phyloP scores from a whole-genome alignment of 2,888 invertebrate genomes.

The Ennomos fuscantarius region DNA sequence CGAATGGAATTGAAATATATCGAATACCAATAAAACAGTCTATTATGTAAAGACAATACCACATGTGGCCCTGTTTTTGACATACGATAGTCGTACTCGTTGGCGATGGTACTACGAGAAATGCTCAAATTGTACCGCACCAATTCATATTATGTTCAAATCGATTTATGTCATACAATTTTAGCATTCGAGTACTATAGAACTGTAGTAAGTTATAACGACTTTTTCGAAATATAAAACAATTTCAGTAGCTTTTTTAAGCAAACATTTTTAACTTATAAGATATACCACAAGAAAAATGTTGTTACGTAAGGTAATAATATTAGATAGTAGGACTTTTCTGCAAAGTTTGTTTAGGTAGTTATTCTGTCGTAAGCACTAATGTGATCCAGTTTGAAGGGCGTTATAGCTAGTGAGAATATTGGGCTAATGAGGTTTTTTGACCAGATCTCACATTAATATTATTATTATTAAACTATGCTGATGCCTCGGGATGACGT shows the following conservation, averaged over 20 bases:
- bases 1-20: conserved; percentile 10
- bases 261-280: too few species aligned
- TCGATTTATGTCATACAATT: neutral
- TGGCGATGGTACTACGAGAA: conserved; percentile 25
- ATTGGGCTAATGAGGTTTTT: too few species aligned
- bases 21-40: conserved; percentile 23
- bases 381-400: too few species aligned
- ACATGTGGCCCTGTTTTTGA: conserved; percentile 38
- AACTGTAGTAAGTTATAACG: conserved; percentile 4
- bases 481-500: too few species aligned
- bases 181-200: neutral
- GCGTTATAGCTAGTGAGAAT: too few species aligned
- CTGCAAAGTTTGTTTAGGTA: too few species aligned
- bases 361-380: too few species aligned
- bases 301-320: too few species aligned
- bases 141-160: neutral
- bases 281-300: too few species aligned
- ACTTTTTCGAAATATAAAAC: conserved; percentile 8
- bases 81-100: conserved; percentile 34
- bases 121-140: conserved; percentile 11
- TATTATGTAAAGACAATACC: conserved; percentile 39
- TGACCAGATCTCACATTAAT: too few species aligned
- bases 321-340: too few species aligned
- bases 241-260: neutral
- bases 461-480: too few species aligned